Percentiles rank a stretch among this genome's conserved stretches.
phyloP scores from a whole-genome alignment of 2,113 vertebrate genomes.

The Chiloscyllium plagiosum region DNA sequence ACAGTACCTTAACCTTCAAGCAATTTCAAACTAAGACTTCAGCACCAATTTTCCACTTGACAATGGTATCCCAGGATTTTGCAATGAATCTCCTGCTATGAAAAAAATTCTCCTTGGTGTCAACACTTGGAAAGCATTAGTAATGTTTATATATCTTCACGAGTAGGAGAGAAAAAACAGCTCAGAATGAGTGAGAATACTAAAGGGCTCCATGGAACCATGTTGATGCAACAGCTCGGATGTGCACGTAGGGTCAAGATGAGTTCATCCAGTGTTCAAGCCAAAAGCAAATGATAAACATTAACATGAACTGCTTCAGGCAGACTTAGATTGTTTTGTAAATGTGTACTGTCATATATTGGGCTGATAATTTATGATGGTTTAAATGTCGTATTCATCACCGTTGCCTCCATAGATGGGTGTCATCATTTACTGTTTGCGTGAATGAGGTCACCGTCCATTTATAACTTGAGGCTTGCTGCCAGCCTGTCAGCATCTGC shows the following conservation, averaged over 20 bases:
- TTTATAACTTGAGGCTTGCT: neutral
- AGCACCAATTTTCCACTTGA: neutral
- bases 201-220: neutral
- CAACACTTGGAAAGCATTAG: neutral
- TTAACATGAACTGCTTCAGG: neutral
- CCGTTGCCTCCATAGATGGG: constrained; percentile 33
- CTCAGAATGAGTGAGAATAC: neutral
- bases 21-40: neutral
- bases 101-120: neutral
- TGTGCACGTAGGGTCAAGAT: neutral
- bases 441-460: neutral
- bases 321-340: neutral
- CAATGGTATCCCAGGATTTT: neutral
- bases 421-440: neutral
- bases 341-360: neutral
- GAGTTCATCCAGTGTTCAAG: neutral
- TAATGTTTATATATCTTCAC: neutral
- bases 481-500: neutral
- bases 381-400: constrained; percentile 19
- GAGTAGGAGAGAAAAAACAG: neutral
- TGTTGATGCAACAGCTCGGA: neutral
- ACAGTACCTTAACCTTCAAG: neutral
- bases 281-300: neutral
- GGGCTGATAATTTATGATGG: neutral
- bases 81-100: neutral